Percentiles rank a stretch among this genome's conserved stretches.
phyloP scores from a whole-genome alignment of 2,888 invertebrate genomes.

The Apamea crenata region DNA sequence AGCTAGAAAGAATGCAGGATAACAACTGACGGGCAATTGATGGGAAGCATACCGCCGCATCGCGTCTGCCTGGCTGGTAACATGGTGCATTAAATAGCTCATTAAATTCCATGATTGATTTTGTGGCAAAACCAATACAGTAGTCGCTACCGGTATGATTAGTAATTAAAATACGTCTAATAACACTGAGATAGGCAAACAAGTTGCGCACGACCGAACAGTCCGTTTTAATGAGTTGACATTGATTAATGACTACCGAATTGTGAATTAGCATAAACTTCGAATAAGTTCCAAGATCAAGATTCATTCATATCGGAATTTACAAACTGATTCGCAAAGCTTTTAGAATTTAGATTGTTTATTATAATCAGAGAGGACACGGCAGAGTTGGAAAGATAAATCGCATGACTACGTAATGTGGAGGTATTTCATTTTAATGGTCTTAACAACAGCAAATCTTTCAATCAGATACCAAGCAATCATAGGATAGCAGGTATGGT shows the following conservation, averaged over 20 bases:
- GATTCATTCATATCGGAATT: slow-evolving; percentile 55
- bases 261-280: slow-evolving; percentile 64
- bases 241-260: slow-evolving; percentile 64
- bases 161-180: slow-evolving; percentile 71
- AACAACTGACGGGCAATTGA: slow-evolving; percentile 76
- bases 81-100: slow-evolving; percentile 75
- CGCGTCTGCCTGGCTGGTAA: slow-evolving; percentile 63
- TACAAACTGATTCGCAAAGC: slow-evolving; percentile 47
- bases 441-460: slow-evolving; percentile 65
- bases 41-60: slow-evolving; percentile 69
- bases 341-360: slow-evolving; percentile 46
- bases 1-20: slow-evolving; percentile 82
- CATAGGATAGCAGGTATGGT: slow-evolving; percentile 76
- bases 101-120: slow-evolving; percentile 84
- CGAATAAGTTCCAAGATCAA: slow-evolving; percentile 54
- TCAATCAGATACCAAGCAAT: slow-evolving; percentile 77
- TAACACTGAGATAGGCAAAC: slow-evolving; percentile 61
- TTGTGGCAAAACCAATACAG: slow-evolving; percentile 81
- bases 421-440: slow-evolving; percentile 53
- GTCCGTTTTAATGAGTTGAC: slow-evolving; percentile 64
- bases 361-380: slow-evolving; percentile 40
- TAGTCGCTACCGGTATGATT: slow-evolving; percentile 79
- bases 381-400: slow-evolving; percentile 35
- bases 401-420: slow-evolving; percentile 26
- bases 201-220: slow-evolving; percentile 43